Base-by-base conservation (phyloP, 1,140 invertebrate species). In the Diorhabda elongata region DNA sequence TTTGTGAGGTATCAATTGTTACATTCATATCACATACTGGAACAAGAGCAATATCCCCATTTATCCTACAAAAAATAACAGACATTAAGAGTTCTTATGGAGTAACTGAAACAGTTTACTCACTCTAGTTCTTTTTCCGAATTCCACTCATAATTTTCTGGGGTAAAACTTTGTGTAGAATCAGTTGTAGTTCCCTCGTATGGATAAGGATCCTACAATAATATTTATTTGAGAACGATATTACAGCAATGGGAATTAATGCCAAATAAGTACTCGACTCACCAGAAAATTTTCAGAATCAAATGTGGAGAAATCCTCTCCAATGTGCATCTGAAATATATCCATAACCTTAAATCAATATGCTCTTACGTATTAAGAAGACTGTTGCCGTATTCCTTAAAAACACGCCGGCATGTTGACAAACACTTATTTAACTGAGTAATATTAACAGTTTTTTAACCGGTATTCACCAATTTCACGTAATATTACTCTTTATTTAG, bases 261-360 rank as follows among this genome's bases (percentile, higher is more conserved):
- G 41, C 0, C 42, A 59, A 11, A 43, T 43, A 11, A 61, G 11
- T 44, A 43, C 7, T 42, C 42, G 44, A 42, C 58, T 66, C 67
- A 70, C 69, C 66, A 62, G 44, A 44, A 62, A 67, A n/a, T 58
- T 8, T 43, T 11, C 44, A n/a, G 69, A 67, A 9, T 61, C 42
- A 44, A 70, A 70, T 26, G 47, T 65, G 42, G 66, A 52, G 61
- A 70, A 70, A 26, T 70, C 65, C 62, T 70, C 69, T 52, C 60
- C 69, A 42, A 63, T 64, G 52, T 66, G 56, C 41, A 67, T 64
- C 47, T 64, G 26, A 44, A 61, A 56, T 42, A 67, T 52, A 64
- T 70, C 69, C 69, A 70, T 70, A 8, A 41, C 61, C 41, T 43
- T n/a, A 26, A 45, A 44, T 67, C 11, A 61, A 43, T 60, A 43